Evolutionary conservation across 2,888 invertebrate species (phyloP).

Genomic region (Pyralis farinalis): DNA sequence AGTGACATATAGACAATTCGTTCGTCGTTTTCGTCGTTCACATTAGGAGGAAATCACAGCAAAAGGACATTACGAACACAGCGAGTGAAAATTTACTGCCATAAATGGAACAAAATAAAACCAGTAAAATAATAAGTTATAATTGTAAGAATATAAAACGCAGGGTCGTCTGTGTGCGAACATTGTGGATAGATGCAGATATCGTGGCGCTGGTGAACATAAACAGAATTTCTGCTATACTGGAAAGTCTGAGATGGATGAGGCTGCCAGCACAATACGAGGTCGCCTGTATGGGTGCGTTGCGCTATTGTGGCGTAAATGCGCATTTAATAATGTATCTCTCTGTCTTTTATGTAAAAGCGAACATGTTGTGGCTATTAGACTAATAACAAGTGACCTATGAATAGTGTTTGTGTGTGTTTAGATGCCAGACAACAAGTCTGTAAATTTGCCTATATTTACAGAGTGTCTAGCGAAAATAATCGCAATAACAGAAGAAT

Average conservation of each 20-base stretch:
- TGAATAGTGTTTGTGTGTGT: slow-evolving; percentile 1
- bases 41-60: too few relatives aligned
- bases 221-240: not conserved
- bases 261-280: not conserved
- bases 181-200: not conserved
- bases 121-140: not conserved
- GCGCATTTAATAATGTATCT: not conserved
- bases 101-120: too few relatives aligned
- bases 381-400: not conserved
- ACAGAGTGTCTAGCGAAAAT: slow-evolving; percentile 1
- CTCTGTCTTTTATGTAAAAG: not conserved
- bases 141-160: not conserved
- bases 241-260: not conserved
- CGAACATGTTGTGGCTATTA: not conserved
- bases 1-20: too few relatives aligned
- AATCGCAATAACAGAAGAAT: slow-evolving; percentile 1
- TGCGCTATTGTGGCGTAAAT: not conserved
- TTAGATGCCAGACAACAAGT: slow-evolving; percentile 1
- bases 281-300: not conserved
- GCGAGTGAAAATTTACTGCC: too few relatives aligned
- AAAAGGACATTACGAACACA: too few relatives aligned
- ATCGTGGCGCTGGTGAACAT: not conserved
- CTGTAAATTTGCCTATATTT: slow-evolving; percentile 3
- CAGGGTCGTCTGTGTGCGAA: not conserved
- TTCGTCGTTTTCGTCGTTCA: too few relatives aligned